phyloP scores from a whole-genome alignment of 2,797 vertebrate species.

The Smutsia temminckii region DNA sequence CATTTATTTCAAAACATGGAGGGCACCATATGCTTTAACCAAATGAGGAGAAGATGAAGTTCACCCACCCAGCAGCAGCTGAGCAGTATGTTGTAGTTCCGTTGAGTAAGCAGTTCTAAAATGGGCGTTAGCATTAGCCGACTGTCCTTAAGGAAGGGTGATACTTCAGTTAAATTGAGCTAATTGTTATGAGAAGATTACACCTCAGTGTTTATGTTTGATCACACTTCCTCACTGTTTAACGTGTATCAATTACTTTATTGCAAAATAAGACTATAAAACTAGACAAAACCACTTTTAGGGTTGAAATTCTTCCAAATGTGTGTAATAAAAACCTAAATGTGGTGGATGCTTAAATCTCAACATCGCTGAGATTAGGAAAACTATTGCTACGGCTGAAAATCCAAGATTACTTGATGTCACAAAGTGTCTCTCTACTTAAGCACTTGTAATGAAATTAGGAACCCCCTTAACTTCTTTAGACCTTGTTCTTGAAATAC shows the following conservation, averaged over 20 bases:
- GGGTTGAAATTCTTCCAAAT: background rate
- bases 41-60: constrained; percentile 30
- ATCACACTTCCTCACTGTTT: background rate
- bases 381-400: background rate
- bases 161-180: background rate
- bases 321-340: background rate
- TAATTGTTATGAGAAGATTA: constrained; percentile 1
- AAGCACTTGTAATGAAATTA: background rate
- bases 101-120: constrained; percentile 48
- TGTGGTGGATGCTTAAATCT: background rate
- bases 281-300: background rate
- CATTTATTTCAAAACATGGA: constrained; percentile 69
- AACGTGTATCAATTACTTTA: background rate
- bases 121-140: background rate
- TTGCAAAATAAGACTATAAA: background rate
- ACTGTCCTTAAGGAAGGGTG: background rate
- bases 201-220: background rate
- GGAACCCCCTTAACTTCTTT: background rate
- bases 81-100: background rate
- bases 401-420: background rate
- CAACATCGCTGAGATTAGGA: background rate
- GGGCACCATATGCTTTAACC: constrained; percentile 67
- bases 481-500: background rate
- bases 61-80: constrained; percentile 27
- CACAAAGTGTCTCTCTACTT: background rate